Evolutionary conservation across 2,113 vertebrate genomes (phyloP).

Genomic region (Colinus virginianus): DNA sequence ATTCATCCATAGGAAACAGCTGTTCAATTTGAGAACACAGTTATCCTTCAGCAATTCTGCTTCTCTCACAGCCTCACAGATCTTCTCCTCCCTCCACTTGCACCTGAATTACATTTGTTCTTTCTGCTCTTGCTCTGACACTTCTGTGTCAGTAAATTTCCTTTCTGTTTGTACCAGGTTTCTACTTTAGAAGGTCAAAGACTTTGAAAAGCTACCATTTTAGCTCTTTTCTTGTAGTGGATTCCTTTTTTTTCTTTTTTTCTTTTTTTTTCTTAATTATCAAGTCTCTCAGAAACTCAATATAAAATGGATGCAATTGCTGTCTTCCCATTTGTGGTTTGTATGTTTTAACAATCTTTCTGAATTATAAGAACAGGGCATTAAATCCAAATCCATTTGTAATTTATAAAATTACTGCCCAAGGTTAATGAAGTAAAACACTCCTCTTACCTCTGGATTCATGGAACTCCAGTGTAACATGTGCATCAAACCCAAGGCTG

Average conservation of each 20-base stretch:
- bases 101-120: neutral
- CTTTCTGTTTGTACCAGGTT: neutral
- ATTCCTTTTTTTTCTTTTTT: neutral
- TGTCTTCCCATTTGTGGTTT: neutral
- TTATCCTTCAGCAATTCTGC: neutral
- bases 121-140: neutral
- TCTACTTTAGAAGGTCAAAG: neutral
- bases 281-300: neutral
- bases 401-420: constrained; percentile 23
- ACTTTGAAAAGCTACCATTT: neutral
- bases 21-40: neutral
- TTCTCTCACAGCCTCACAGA: neutral
- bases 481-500: constrained; percentile 87
- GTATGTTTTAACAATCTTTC: neutral
- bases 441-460: constrained; percentile 83
- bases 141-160: neutral
- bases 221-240: neutral
- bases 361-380: neutral
- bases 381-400: neutral
- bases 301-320: neutral
- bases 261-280: neutral
- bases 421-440: neutral
- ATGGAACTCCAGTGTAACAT: constrained; percentile 86
- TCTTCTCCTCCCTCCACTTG: neutral
- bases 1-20: neutral